Evolutionary conservation across 2,113 vertebrate genomes (phyloP), one percentile per base, ranked within the genome.

Genomic region (Tragelaphus scriptus): DNA sequence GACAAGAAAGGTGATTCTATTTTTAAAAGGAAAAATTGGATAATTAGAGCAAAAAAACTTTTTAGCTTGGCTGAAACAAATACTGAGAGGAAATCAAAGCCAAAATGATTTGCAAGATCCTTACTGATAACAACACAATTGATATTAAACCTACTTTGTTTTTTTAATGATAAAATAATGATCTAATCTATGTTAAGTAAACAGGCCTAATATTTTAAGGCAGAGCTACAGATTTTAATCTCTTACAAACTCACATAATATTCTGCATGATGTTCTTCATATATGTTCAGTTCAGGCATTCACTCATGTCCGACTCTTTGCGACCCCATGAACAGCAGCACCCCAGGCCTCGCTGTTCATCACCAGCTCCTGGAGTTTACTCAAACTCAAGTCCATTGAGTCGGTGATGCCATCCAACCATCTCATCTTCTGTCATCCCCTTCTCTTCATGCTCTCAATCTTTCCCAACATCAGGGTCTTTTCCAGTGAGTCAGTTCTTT

Each of bases 11-110:
- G 9, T 55, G 26, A 88, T 88, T 96, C 32, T 91, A 47, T n/a
- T 97, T 96, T n/a, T 75, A 40, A 97, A 96, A 71, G 40, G 12
- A 93, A 85, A 90, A 58, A 65, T n/a, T 17, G 30, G 32, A 36
- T 89, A 90, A 92, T 87, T 84, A 92, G 15, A 89, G 59, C 23
- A 58, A 94, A 87, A 56, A 86, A 55, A 19, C 28, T 16, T 26
- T 13, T 19, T 91, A 88, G 56, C n/a, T 85, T 90, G 40, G 21
- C 23, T 80, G 16, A 59, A 49, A 90, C 85, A 16, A 87, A 85
- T 36, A 90, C 19, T 56, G 12, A 77, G 65, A 93, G 30, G 17
- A 92, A 90, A n/a, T 55, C 7, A 59, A 94, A 28, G 23, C 10
- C 63, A 75, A 95, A 84, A 80, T 88, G 16, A 80, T 88, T 80